Percentiles rank a stretch among this genome's conserved stretches.
Conservation (phyloP, 1,140 invertebrate species). For the Aphaenogaster floridana region DNA sequence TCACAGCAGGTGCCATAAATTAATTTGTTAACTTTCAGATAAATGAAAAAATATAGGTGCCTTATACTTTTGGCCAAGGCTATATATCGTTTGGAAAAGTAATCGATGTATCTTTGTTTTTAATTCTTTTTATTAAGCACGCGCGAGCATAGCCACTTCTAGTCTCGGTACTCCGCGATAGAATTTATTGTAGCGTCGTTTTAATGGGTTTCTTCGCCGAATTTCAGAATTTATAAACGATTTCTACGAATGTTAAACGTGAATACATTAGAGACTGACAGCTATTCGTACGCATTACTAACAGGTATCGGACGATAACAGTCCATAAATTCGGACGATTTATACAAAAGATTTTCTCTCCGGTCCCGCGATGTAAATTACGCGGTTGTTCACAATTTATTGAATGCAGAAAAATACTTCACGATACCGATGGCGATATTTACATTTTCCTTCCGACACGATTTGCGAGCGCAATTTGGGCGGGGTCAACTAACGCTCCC, state of each 20-base stretch:
- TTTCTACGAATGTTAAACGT: constrained; percentile 25
- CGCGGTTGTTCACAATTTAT: neutral
- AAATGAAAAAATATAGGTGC: too few relatives aligned
- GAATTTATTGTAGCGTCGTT: constrained; percentile 6
- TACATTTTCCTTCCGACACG: constrained; percentile 55
- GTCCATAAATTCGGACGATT: constrained; percentile 22
- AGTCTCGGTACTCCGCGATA: neutral
- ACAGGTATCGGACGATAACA: constrained; percentile 11
- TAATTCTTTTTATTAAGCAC: neutral
- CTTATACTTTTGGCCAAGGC: too few relatives aligned
- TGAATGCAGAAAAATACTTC: constrained; percentile 50
- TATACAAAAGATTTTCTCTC: constrained; percentile 2
- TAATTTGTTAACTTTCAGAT: too few relatives aligned
- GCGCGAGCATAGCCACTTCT: neutral
- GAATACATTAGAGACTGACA: constrained; percentile 42
- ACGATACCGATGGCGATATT: constrained; percentile 61
- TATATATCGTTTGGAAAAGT: neutral
- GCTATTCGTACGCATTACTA: constrained; percentile 2
- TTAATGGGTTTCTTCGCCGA: neutral
- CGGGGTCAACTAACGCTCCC: constrained; percentile 48
- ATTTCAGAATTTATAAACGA: constrained; percentile 14
- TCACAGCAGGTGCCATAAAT: too few relatives aligned
- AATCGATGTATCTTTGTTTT: neutral
- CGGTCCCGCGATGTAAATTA: constrained; percentile 31
- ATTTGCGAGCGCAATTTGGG: constrained; percentile 58